phyloP scores from a whole-genome alignment of 1,140 invertebrate species.

The Pseudomyrmex concolor region DNA sequence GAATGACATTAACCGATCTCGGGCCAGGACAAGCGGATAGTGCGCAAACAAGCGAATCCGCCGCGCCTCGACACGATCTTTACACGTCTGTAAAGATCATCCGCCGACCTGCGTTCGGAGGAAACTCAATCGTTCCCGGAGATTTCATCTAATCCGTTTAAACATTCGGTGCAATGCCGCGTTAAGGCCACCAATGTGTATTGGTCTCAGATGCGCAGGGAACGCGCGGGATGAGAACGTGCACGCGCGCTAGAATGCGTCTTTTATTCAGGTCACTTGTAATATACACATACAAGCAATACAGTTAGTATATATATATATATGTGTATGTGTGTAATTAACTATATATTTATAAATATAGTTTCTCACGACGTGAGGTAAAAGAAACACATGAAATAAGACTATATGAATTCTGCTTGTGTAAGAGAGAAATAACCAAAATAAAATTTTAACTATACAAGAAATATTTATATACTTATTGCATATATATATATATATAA shows the following conservation, averaged over 20 bases:
- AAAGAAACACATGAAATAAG: too few species aligned
- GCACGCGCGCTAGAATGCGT: slow-evolving; percentile 12
- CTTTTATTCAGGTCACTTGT: background rate
- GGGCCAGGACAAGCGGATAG: background rate
- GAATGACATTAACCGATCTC: slow-evolving; percentile 3
- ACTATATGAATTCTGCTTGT: background rate
- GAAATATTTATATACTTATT: too few species aligned
- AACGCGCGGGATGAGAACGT: background rate
- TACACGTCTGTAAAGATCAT: slow-evolving; percentile 34
- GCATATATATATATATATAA: too few species aligned
- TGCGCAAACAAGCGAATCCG: slow-evolving; percentile 44
- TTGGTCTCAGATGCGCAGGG: slow-evolving; percentile 20
- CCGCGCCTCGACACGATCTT: slow-evolving; percentile 34
- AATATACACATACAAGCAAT: background rate
- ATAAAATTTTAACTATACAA: background rate
- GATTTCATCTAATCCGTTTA: slow-evolving; percentile 68
- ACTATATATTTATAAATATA: background rate
- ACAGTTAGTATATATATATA: too few species aligned
- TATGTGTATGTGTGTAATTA: background rate
- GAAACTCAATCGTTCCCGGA: slow-evolving; percentile 51
- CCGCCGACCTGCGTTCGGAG: slow-evolving; percentile 29
- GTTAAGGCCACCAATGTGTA: slow-evolving; percentile 5
- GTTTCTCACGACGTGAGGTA: too few species aligned
- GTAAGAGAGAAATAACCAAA: background rate
- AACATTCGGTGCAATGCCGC: slow-evolving; percentile 29